Evolutionary conservation across 2,888 invertebrate genomes (phyloP), one percentile per base, ranked within the genome.

Genomic region (Congeria kusceri): DNA sequence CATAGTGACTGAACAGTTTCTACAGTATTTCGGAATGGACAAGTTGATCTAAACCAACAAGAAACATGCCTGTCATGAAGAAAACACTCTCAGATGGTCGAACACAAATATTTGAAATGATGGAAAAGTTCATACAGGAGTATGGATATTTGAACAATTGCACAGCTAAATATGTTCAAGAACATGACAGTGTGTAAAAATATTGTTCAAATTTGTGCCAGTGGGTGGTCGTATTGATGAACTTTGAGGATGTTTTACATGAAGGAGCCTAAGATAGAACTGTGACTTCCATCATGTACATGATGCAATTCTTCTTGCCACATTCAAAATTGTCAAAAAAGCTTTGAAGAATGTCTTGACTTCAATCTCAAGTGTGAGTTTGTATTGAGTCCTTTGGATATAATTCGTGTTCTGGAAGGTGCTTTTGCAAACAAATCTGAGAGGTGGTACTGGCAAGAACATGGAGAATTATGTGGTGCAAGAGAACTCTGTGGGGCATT

Each of bases 21-120:
- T 95, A 2, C 95, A 95, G 7, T 95, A 95, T 86, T 96, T 96
- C 90, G 96, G 95, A 13, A 94, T 96, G 62, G 96, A 96, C 89
- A 96, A 13, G 32, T 13, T 25, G 92, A 95, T 44, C 92, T 95
- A 49, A 95, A 95, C 0, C 90, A 95, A 70, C 95, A 94, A 86
- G 95, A 95, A 13, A 96, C 96, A 0, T 93, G 93, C 11, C 23
- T 15, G 28, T 44, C 11, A 46, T 32, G 32, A 32, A 32, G 11
- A 32, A 32, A 32, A 32, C 4, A 32, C 32, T 32, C 11, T 32
- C 32, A 32, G 32, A 32, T 32, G 11, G 32, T 4, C 32, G 32
- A 4, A 32, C 11, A 7, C 32, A 32, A 32, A 32, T 32, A 32
- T 32, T 32, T 32, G 32, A 32, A 32, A 32, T 32, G 32, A 32